Conservation (phyloP, 2,888 invertebrate genomes). For the Xestoiulus laeticollis region DNA sequence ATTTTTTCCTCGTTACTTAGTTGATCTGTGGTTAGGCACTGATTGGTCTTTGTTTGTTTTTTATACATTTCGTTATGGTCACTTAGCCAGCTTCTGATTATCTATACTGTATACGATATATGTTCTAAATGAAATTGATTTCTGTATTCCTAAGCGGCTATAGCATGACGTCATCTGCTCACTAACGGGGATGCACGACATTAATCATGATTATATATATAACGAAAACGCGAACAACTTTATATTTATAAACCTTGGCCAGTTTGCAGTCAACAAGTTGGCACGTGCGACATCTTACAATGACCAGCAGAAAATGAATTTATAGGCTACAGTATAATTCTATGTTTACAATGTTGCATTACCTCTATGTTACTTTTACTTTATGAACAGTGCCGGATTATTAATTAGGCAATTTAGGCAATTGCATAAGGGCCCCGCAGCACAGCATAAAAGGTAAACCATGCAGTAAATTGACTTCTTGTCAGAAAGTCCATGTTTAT, state of each 20-base stretch:
- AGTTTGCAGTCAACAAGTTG: background rate
- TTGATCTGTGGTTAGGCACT: background rate
- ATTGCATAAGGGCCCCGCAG: no score
- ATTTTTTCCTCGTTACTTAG: background rate
- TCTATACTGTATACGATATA: conserved; percentile 15
- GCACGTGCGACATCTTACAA: background rate
- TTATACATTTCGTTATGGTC: conserved; percentile 32
- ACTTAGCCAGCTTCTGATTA: conserved; percentile 21
- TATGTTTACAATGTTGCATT: no score
- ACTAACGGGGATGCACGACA: background rate
- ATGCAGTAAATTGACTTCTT: no score
- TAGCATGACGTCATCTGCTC: conserved; percentile 11
- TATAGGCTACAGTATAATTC: no score
- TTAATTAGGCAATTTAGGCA: no score
- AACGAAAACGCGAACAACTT: background rate
- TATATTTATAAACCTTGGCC: background rate
- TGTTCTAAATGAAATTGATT: conserved; percentile 5
- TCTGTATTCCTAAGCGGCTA: conserved; percentile 37
- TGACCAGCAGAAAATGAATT: background rate
- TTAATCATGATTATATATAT: background rate
- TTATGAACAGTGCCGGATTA: no score
- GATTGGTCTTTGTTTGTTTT: conserved; percentile 11
- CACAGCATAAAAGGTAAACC: no score
- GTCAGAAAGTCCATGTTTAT: no score
- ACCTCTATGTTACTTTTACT: no score